These are phyloP conservation scores for Drosophila mojavensis DNA, from an alignment of 1,140 invertebrate genomes.

Conservation along the genomic window DNA sequence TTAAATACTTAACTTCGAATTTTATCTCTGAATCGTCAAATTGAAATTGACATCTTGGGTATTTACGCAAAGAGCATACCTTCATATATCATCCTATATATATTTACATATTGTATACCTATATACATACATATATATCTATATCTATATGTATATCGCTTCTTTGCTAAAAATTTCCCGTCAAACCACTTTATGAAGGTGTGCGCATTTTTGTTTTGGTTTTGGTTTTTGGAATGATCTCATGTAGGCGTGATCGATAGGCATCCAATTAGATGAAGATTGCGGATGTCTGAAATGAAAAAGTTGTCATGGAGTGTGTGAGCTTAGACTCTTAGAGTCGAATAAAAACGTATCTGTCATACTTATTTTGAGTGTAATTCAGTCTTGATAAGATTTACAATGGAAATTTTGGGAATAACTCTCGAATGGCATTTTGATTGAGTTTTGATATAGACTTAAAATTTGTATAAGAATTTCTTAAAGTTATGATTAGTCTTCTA, in stretches of 20 bases:
- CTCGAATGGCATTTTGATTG: too few species aligned
- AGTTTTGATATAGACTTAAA: too few species aligned
- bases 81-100: neutral
- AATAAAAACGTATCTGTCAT: too few species aligned
- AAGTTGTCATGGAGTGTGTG: neutral
- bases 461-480: too few species aligned
- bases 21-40: neutral
- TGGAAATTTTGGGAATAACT: too few species aligned
- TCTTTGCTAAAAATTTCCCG: neutral
- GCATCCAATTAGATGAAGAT: conserved; percentile 17
- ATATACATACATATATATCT: neutral
- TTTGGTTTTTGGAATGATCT: conserved; percentile 6
- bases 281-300: neutral
- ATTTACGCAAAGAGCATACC: neutral
- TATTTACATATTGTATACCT: neutral
- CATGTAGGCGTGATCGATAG: conserved; percentile 28
- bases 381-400: too few species aligned
- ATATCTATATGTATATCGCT: neutral
- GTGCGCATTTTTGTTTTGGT: neutral
- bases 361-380: too few species aligned
- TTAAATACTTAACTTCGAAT: too few species aligned
- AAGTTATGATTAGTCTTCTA: too few species aligned
- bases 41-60: neutral
- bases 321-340: too few species aligned
- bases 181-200: conserved; percentile 24